Evolutionary conservation across 1,140 invertebrate genomes (phyloP), one percentile per base, ranked within the genome.

Genomic region (Drosophila lacteicornis): DNA sequence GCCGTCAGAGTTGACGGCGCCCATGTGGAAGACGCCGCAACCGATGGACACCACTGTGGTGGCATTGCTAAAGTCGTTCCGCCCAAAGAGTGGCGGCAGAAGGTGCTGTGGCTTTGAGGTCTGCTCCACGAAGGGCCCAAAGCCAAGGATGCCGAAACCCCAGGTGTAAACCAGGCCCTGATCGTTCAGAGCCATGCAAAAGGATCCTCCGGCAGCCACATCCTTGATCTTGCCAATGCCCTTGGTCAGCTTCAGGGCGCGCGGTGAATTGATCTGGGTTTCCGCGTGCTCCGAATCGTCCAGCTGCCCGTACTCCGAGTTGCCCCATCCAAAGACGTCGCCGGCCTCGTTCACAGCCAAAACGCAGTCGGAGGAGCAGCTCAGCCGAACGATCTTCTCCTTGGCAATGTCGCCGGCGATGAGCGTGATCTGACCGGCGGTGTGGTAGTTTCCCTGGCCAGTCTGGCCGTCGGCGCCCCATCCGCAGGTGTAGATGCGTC

Each of bases 251-350:
- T 94, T 93, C 3, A 99, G 81, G 77, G 96, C 93, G 13, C 94
- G 94, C 0, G 98, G 96, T 47, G 94, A 94, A 91, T 96, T 95
- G 11, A 97, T 92, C 92, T 97, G 96, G 57, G 94, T 94, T 42
- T 94, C 85, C 1, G 90, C 84, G 43, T 90, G 75, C 0, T 80
- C 70, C 0, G 76, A 91, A 58, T 93, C 91, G 38, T 93, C 93
- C 38, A 99, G 93, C 92, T 99, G 98, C 3, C 95, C 95, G 91
- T 99, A 99, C 93, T 99, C 99, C 2, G 97, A 96, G 92, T 99
- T 99, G 22, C 99, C 98, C 98, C 98, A 99, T 0, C 98, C 98
- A 94, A 99, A 99, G 2, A 99, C 94, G 84, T 99, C 97, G 19
- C 98, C 98, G 91, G 96, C 96, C 80, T 98, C 98, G 93, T 96